Evolutionary conservation across 2,797 vertebrate species (phyloP), one percentile per base, ranked within the genome.

Genomic region (Delichon dasypus): DNA sequence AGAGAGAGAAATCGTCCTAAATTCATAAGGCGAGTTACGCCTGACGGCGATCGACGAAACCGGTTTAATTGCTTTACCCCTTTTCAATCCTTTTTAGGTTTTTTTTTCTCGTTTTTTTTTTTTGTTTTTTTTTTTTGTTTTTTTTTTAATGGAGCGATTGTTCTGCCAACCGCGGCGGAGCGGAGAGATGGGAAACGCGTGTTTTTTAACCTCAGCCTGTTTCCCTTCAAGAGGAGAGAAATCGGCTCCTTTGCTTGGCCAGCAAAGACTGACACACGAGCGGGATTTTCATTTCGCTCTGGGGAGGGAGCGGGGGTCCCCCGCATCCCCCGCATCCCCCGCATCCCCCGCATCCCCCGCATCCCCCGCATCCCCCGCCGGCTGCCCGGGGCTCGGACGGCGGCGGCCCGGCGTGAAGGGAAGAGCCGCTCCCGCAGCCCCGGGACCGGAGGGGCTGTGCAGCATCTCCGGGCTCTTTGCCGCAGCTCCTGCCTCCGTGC

Each of bases 21-120:
- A 95, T 94, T 84, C 84, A 16, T 88, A 70, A 93, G 78, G 80
- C 36, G n/a, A n/a, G n/a, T n/a, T n/a, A n/a, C n/a, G 44, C 75
- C 70, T 94, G 90, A 92, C 90, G 86, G 92, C 95, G 90, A 95
- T 23, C 95, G 73, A 87, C 71, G 92, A 92, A 87, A 95, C 60
- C 70, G 26, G 22, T 87, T 89, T 68, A 32, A 73, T 92, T 72
- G 87, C 58, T 72, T 72, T 75, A 84, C 34, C 16, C 61, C 13
- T 80, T 95, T 70, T 42, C 80, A 6, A 81, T 38, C 60, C 71
- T 58, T 66, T 51, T 42, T 64, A 1, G 15, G 15, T 18, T 45
- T 78, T 60, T 73, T 25, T 25, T 20, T 18, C 3, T 14, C 3
- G 3, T 11, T 38, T 38, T 30, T 30, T 61, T 60, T 50, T 18